These are phyloP conservation scores for Agonopterix alstromeriana DNA, from an alignment of 2,888 invertebrate species.

Conservation along the genomic window DNA sequence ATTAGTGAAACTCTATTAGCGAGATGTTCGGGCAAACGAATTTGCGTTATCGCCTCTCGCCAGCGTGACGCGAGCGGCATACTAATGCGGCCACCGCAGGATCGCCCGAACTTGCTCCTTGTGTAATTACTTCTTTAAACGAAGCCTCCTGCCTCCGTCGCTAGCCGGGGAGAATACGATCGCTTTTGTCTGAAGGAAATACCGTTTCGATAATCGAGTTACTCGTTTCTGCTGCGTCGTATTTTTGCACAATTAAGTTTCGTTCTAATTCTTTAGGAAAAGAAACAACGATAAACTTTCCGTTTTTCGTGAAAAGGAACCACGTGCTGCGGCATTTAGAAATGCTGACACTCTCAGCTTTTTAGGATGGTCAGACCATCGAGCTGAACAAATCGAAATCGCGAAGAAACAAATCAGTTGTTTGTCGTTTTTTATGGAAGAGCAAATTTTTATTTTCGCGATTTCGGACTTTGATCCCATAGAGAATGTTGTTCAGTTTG, in stretches of 20 bases:
- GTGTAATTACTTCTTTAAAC: slow-evolving; percentile 74
- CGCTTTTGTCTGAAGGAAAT: slow-evolving; percentile 52
- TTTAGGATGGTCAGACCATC: too few species aligned
- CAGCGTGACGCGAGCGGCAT: slow-evolving; percentile 58
- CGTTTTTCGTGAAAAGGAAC: background rate
- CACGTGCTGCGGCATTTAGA: background rate
- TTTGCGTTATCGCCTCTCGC: slow-evolving; percentile 72
- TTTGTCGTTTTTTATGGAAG: too few species aligned
- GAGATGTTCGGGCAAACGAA: slow-evolving; percentile 73
- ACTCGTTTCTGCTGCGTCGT: slow-evolving; percentile 29
- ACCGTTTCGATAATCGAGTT: slow-evolving; percentile 57
- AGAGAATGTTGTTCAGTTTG: too few species aligned
- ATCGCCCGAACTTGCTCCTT: slow-evolving; percentile 57
- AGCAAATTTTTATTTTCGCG: too few species aligned
- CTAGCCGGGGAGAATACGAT: slow-evolving; percentile 39
- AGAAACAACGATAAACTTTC: slow-evolving; percentile 1
- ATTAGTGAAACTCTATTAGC: slow-evolving; percentile 77
- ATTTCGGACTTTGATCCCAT: too few species aligned
- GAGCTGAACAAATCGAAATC: too few species aligned
- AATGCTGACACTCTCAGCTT: background rate
- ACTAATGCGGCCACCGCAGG: slow-evolving; percentile 46
- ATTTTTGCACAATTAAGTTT: slow-evolving; percentile 29
- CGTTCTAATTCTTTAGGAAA: slow-evolving; percentile 12
- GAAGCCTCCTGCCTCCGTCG: slow-evolving; percentile 28
- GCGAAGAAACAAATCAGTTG: too few species aligned